Percentiles rank a stretch among this genome's conserved stretches.
phyloP scores from a whole-genome alignment of 2,888 invertebrate genomes.

The Crocallis elinguaria region DNA sequence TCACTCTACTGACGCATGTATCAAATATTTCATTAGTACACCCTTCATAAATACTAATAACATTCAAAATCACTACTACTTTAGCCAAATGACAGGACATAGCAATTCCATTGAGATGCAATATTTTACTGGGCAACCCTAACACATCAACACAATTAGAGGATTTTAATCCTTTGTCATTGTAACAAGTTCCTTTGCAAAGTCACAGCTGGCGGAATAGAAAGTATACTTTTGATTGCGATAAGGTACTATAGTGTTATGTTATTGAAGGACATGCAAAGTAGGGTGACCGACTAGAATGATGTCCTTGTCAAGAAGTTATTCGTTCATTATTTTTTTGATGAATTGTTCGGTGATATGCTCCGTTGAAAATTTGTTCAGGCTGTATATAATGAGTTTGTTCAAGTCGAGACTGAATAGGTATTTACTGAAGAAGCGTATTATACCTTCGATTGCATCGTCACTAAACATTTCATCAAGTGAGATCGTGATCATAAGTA shows the following conservation, averaged over 20 bases:
- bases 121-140: slow-evolving; percentile 23
- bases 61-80: slow-evolving; percentile 28
- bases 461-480: too few relatives aligned
- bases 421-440: too few relatives aligned
- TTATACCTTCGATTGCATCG: too few relatives aligned
- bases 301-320: slow-evolving; percentile 14
- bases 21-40: slow-evolving; percentile 28
- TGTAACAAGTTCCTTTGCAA: neutral
- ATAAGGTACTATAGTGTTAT: neutral
- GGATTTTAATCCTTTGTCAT: neutral
- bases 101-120: slow-evolving; percentile 29
- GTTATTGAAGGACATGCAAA: slow-evolving; percentile 16
- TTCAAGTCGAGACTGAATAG: too few relatives aligned
- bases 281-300: slow-evolving; percentile 22
- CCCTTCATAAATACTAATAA: slow-evolving; percentile 27
- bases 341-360: neutral
- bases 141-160: neutral
- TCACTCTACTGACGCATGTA: slow-evolving; percentile 7
- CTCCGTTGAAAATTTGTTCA: too few relatives aligned
- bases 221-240: neutral
- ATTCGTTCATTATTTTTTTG: neutral
- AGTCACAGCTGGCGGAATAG: neutral
- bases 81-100: slow-evolving; percentile 31
- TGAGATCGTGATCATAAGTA: too few relatives aligned
- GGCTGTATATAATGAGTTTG: too few relatives aligned